phyloP scores from a whole-genome alignment of 2,113 vertebrate species.

The Alethe diademata region DNA sequence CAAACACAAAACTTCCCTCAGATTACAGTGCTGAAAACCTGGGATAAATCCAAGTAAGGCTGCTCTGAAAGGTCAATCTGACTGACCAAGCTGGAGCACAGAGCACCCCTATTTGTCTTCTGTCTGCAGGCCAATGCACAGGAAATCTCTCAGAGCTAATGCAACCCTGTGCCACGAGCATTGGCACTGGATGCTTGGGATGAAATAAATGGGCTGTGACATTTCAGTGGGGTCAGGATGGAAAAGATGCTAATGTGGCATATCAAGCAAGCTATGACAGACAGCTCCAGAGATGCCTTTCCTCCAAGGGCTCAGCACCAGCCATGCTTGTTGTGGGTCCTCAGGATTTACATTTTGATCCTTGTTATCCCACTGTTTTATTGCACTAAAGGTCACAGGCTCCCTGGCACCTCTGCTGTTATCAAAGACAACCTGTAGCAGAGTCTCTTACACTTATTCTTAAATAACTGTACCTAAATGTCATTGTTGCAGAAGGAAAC shows the following conservation, averaged over 20 bases:
- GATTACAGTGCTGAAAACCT: not conserved
- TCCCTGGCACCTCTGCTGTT: not conserved
- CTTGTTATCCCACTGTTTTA: constrained; percentile 31
- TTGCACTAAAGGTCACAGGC: constrained; percentile 49
- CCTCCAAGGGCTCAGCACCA: not conserved
- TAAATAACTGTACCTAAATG: constrained; percentile 24
- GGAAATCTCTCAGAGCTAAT: not conserved
- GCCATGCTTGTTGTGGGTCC: not conserved
- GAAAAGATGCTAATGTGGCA: constrained; percentile 34
- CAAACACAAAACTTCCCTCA: not conserved
- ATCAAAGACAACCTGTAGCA: constrained; percentile 10
- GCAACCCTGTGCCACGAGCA: not conserved
- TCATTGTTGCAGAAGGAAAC: not conserved
- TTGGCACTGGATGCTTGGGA: not conserved
- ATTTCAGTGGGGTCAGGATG: not conserved
- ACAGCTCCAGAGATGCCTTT: not conserved
- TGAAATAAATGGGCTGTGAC: not conserved
- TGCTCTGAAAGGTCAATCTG: not conserved
- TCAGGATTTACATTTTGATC: constrained; percentile 37
- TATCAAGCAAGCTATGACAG: not conserved
- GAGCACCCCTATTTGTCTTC: not conserved
- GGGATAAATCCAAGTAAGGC: not conserved
- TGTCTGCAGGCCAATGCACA: not conserved
- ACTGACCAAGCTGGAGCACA: not conserved
- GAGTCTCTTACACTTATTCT: not conserved